These are phyloP conservation scores for Chromoteleia sp. DNA, from an alignment of 2,888 invertebrate genomes.

Conservation along the genomic window DNA sequence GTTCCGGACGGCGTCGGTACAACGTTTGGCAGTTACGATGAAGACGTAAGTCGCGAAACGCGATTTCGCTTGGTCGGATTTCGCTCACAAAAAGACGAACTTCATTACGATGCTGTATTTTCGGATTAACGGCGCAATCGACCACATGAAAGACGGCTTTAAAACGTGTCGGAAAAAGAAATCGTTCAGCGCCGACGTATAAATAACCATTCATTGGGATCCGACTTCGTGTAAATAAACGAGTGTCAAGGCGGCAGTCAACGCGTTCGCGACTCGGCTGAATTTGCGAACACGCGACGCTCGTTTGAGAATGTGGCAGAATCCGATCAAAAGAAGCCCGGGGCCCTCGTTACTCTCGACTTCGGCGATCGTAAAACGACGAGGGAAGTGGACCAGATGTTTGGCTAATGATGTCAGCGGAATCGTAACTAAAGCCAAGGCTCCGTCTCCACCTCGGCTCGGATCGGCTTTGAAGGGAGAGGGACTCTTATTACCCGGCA, in stretches of 20 bases:
- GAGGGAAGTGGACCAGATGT: conserved; percentile 82
- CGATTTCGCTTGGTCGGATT: too few species aligned
- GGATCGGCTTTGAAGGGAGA: conserved; percentile 67
- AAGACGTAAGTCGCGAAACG: too few species aligned
- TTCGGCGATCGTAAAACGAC: conserved; percentile 70
- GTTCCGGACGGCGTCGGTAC: too few species aligned
- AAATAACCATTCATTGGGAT: conserved; percentile 53
- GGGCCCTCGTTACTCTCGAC: conserved; percentile 2
- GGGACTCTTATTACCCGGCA: conserved; percentile 82
- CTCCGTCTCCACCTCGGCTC: conserved; percentile 65
- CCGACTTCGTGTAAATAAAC: conserved; percentile 40
- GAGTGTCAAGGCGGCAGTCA: conserved; percentile 62
- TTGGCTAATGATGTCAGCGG: conserved; percentile 85
- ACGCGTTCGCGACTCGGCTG: conserved; percentile 53
- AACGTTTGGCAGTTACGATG: too few species aligned
- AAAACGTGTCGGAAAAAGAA: conserved; percentile 19
- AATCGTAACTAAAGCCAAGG: conserved; percentile 83
- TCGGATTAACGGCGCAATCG: conserved; percentile 20
- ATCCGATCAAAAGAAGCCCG: conserved; percentile 72
- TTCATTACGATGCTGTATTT: too few species aligned
- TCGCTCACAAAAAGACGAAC: too few species aligned
- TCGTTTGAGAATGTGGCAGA: conserved; percentile 29
- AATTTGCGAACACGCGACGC: conserved; percentile 61
- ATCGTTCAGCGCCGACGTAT: too few species aligned
- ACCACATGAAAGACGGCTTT: conserved; percentile 38